phyloP scores from a whole-genome alignment of 2,113 vertebrate genomes.

The Alligator sinensis region DNA sequence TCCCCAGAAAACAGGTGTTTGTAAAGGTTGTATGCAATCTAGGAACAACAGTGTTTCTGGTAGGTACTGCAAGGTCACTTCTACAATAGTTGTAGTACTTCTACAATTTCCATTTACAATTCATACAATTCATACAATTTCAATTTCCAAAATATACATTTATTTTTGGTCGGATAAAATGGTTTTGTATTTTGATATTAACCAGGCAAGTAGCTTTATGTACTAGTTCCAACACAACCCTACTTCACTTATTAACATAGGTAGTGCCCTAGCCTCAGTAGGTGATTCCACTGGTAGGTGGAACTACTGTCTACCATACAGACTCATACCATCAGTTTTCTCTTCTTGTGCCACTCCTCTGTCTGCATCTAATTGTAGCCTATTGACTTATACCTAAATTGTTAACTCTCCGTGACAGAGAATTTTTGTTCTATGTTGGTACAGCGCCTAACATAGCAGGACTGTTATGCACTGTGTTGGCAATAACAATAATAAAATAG shows the following conservation, averaged over 20 bases:
- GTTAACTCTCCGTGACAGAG: too few species aligned
- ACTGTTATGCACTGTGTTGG: too few species aligned
- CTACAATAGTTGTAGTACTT: neutral
- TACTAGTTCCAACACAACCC: neutral
- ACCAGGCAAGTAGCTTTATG: neutral
- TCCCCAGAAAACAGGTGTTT: neutral
- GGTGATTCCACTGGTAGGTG: neutral
- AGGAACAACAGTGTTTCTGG: neutral
- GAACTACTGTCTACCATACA: neutral
- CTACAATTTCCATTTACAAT: neutral
- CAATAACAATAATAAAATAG: too few species aligned
- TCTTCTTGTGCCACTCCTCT: neutral
- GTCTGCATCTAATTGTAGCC: neutral
- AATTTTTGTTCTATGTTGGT: too few species aligned
- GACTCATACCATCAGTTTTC: neutral
- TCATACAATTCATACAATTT: too few species aligned
- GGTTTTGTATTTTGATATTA: neutral
- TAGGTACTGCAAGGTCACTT: neutral
- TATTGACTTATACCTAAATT: too few species aligned
- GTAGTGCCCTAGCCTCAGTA: rapidly evolving
- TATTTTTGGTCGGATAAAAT: neutral
- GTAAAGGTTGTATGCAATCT: neutral
- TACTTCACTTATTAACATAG: neutral
- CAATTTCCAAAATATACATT: neutral
- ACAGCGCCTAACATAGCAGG: too few species aligned